Conservation (phyloP, 2,113 vertebrate genomes). For the Illadopsis cleaveri region DNA sequence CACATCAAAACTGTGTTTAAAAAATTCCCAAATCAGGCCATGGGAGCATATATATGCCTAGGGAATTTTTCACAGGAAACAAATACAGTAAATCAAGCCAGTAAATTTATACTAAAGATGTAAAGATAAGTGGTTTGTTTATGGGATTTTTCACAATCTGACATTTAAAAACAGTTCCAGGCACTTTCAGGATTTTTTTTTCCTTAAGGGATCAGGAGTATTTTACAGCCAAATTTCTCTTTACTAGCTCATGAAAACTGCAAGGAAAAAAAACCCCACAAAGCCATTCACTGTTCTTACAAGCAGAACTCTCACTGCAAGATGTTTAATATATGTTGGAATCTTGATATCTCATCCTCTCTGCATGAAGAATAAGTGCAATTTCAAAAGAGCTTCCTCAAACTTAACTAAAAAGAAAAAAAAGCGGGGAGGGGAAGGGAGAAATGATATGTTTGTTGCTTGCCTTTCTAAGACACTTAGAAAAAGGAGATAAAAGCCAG, state of each 20-base stretch:
- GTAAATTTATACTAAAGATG: background rate
- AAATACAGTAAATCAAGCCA: background rate
- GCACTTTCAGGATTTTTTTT: background rate
- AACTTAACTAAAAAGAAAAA: background rate
- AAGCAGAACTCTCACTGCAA: background rate
- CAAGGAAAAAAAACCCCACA: background rate
- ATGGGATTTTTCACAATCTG: background rate
- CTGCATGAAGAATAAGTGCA: background rate
- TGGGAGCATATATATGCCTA: background rate
- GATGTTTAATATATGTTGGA: background rate
- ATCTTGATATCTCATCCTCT: background rate
- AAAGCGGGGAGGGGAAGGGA: background rate
- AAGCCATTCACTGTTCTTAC: background rate
- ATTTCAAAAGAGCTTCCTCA: background rate
- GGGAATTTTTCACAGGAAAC: background rate
- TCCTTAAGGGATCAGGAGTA: background rate
- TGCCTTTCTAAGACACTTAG: background rate
- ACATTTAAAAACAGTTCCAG: background rate
- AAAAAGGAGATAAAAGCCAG: background rate
- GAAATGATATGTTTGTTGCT: background rate
- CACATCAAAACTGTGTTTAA: background rate
- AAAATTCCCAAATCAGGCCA: background rate
- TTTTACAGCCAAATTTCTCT: constrained; percentile 5
- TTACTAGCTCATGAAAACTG: background rate
- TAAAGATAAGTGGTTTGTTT: background rate